Evolutionary conservation across 30 jellyfish, hydroid and myxozoan species (phyloP), one percentile per base, ranked within the genome.

Genomic region (Aurelia coerulea): DNA sequence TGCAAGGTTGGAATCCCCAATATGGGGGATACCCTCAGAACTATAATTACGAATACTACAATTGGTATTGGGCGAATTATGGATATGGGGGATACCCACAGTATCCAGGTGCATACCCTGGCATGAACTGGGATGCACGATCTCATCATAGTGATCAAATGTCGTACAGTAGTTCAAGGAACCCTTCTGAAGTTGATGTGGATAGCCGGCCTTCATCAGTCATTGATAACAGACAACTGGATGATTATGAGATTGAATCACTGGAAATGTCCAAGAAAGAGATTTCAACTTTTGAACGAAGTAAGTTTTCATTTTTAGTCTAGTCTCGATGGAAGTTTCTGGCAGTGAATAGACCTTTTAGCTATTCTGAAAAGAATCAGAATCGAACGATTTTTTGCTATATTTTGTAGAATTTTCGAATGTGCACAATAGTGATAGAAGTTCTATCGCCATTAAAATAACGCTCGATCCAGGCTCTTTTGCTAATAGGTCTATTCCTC

Each of bases 191-290:
- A 60, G 71, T 67, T 52, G 97, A 81, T 75, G 86, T 63, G 15
- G 90, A 89, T 69, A 89, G 97, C 70, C 74, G 97, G 59, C 97
- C 97, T 0, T 75, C 97, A 11, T 89, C 97, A 8, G 97, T 81
- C 35, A 86, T 77, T 51, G 97, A 89, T 56, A 73, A 68, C 63
- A 53, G 63, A 53, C 86, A 84, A 4, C 11, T 70, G 29, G 80
- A 68, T 32, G 88, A 87, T 60, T 76, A 60, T 42, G 96, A 87
- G 33, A 51, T 73, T 5, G 80, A 73, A 60, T 12, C 90, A 39
- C 67, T 87, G 70, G 80, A 51, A n/a, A 77, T 76, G 67, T 71
- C 81, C 14, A 87, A 54, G 62, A 85, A 37, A 39, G 88, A 73
- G 49, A 76, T 76, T 53, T 76, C 94, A 18, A 85, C 88, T 2